Base-by-base conservation (phyloP, 1,140 invertebrate species). In the Hyposmocoma kahamanoa region DNA sequence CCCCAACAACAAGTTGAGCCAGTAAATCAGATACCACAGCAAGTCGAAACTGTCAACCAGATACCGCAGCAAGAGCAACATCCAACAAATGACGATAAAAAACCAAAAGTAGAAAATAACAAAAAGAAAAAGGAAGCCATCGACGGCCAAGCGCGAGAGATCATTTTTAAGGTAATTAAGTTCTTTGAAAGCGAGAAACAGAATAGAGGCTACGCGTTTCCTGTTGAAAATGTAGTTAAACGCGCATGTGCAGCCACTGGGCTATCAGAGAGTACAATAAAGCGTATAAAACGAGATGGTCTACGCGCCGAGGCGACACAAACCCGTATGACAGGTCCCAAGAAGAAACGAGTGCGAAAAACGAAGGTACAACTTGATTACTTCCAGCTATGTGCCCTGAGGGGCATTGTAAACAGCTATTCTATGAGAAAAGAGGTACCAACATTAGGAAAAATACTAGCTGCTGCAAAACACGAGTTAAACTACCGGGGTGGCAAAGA, bases 161-260 rank as follows among this genome's bases (percentile, higher is more conserved):
- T 84, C 4, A 84, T 84, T 28, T 83, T 69, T 39, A 83, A 81
- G 61, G 81, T 84, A 8, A 84, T 84, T 9, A 84, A 82, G 41
- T 84, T 84, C 44, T 84, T 84, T 49, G 81, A 84, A 45, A 83
- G 77, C 39, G 81, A 84, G 62, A 84, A 84, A 71, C 77, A 80
- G 43, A 83, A 77, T 15, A 71, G 76, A 48, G 81, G 81, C 18
- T 84, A 84, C 42, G 71, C 79, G 0, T 84, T 77, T 49, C 79
- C 81, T 3, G 81, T 84, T 0, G 81, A 84, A 36, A 84, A 84
- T 46, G 81, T 84, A 9, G 75, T 84, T 0, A 84, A 84, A 62
- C 45, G 81, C 5, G 77, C 81, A 1, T 82, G 75, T 55, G 79
- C 81, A 0, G 81, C 81, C 2, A 84, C 81, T 1, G 81, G 79